Base-by-base conservation (phyloP, 2,113 vertebrate species). In the Gopherus flavomarginatus region DNA sequence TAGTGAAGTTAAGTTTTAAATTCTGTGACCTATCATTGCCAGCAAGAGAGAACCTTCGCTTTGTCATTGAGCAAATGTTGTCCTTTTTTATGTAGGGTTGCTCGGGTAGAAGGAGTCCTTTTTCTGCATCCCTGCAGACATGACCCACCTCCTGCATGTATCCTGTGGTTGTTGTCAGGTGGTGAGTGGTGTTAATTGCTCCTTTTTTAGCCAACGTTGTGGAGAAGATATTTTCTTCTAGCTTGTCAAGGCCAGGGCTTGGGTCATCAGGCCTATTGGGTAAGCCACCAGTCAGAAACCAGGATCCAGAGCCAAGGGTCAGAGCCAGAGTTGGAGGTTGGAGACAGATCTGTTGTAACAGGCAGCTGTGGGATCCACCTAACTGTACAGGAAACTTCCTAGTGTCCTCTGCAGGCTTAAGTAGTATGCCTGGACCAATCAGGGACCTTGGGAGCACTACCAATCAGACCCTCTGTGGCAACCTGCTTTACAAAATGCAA, bases 31-130 rank as follows among this genome's bases (percentile, higher is more conserved):
- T 6, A 6, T 7, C 13, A 3, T 87, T 94, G 83, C 87, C 79
- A 93, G 26, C 80, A 14, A 49, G 78, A 87, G 26, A 77, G 91
- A 83, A 4, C 72, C 11, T 57, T 95, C 38, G n/a, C 86, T 90
- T 78, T 0, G 38, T 44, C 90, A 6, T 78, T 22, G 5, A 1
- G 53, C 65, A 22, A 79, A 42, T 79, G 42, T 0, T 0, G 88
- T 86, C 8, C 24, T 83, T 35, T 53, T 29, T 88, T 79, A 85
- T 85, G n/a, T 50, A 57, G 11, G 1, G 8, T 3, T 83, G 57
- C 35, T 72, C 16, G 17, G 4, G 19, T 14, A 35, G 7, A 16
- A 16, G 62, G 35, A n/a, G 62, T 35, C 59, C 59, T 35, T 65
- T 65, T 35, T 29, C 13, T 9, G 24, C 12, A 26, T 38, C 77